A percentile compares a stretch with the other conserved stretches of the same genome.
Conservation (phyloP, 2,888 invertebrate genomes). For the Trachelus iudaicus region DNA sequence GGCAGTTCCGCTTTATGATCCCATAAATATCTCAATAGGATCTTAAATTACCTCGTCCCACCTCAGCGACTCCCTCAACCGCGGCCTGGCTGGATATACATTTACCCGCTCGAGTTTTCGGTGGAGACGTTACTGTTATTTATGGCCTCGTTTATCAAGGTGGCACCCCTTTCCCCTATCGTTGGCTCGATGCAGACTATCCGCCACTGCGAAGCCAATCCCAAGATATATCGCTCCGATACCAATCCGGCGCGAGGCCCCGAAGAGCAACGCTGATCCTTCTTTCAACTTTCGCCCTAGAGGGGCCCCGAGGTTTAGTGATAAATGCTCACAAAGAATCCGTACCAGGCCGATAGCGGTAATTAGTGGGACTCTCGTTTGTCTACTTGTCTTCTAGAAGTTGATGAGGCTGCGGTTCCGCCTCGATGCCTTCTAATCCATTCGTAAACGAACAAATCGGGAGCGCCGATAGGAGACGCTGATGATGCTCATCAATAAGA, state of each 20-base stretch:
- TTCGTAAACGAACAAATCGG: conserved; percentile 25
- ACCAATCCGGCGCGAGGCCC: conserved; percentile 50
- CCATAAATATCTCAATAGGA: conserved; percentile 60
- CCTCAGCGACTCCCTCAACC: conserved; percentile 38
- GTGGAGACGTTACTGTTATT: conserved; percentile 65
- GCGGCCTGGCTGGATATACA: conserved; percentile 44
- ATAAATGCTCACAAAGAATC: conserved; percentile 49
- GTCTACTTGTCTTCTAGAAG: conserved; percentile 38
- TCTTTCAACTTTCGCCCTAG: conserved; percentile 46
- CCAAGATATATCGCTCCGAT: conserved; percentile 70
- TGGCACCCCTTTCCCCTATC: conserved; percentile 51
- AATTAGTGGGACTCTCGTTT: conserved; percentile 47
- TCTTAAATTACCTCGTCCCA: conserved; percentile 50
- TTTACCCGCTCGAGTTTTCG: conserved; percentile 59
- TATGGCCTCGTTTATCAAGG: conserved; percentile 64
- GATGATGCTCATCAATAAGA: conserved; percentile 23
- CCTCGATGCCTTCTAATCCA: conserved; percentile 33
- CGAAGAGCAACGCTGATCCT: conserved; percentile 36
- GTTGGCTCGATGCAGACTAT: conserved; percentile 53
- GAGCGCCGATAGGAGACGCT: conserved; percentile 17
- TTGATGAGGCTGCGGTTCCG: conserved; percentile 44
- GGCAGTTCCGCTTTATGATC: conserved; percentile 55
- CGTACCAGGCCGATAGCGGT: conserved; percentile 43
- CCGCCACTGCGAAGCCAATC: conserved; percentile 67
- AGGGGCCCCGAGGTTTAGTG: conserved; percentile 34